Base-by-base conservation (phyloP, 64 coral and sea anemone genomes). In the Stichodactyla helianthus region DNA sequence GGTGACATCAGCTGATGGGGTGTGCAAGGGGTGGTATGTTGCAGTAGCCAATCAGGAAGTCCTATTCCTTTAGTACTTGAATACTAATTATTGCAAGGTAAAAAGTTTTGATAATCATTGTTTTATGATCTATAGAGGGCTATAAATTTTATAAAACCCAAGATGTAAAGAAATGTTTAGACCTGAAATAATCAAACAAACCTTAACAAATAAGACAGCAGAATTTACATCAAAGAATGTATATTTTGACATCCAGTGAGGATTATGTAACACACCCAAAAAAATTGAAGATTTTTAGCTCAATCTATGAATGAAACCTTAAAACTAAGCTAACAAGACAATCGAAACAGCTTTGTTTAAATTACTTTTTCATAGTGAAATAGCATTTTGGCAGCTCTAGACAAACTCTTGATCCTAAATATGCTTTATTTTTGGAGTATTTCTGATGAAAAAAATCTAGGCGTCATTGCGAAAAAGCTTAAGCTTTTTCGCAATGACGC, bases 1-100 rank as follows among this genome's bases (percentile, higher is more conserved):
- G 13, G 83, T 60, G 27, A 84, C n/a, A 50, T 84, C 83, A 84
- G 83, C 83, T 84, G 83, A 84, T 59, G 55, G 62, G 83, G 52
- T 27, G 55, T 35, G 55, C 62, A 25, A 8, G 56, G 31, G 83
- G 83, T 60, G 54, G 83, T 84, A 20, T 84, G 83, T 44, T 23
- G 13, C 2, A 6, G 6, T 35, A 60, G 55, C 83, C 44, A 81
- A 81, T 81, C 78, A 81, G 78, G 5, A 53, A 2, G 15, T 16
- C n/a, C 12, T 79, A 79, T 79, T 79, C 22, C 1, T 50, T 5
- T 20, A 52, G 15, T 5, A 35, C 17, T 79, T 25, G n/a, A 13
- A 60, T 60, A 77, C 10, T 50, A 50, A 79, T 52, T 79, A 52
- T 8, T 28, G 12, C 28, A 52, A 53, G 52, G 52, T 52, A 52